Percentiles rank a stretch among this genome's conserved stretches.
These are phyloP conservation scores for Chaetorhynchus papuensis DNA, from an alignment of 2,113 vertebrate genomes.

Conservation along the genomic window DNA sequence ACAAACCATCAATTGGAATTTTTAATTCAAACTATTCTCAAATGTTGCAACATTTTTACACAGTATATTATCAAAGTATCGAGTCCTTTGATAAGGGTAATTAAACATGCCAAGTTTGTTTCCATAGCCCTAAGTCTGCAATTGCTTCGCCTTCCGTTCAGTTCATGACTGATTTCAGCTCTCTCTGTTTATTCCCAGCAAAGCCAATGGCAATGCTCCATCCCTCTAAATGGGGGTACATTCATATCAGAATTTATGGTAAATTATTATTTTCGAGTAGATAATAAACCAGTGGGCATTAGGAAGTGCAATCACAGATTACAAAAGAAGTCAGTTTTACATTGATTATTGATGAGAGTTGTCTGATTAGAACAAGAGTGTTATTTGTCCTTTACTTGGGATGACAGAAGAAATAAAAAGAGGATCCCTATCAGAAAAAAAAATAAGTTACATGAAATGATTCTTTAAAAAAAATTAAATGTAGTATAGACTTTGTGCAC, in stretches of 20 bases:
- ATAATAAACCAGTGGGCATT: neutral
- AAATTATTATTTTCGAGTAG: neutral
- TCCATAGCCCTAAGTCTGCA: slow-evolving; percentile 21
- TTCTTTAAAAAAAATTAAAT: neutral
- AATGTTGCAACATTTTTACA: slow-evolving; percentile 62
- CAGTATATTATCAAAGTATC: slow-evolving; percentile 68
- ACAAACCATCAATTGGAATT: slow-evolving; percentile 76
- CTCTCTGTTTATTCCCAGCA: neutral
- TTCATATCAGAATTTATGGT: neutral
- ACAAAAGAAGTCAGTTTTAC: neutral
- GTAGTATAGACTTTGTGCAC: neutral
- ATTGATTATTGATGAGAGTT: neutral
- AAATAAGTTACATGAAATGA: neutral
- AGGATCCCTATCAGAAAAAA: neutral
- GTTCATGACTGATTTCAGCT: neutral
- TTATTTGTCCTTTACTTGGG: neutral
- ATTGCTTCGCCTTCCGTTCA: neutral
- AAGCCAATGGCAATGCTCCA: neutral
- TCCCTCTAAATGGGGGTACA: neutral
- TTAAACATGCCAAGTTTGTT: slow-evolving; percentile 73
- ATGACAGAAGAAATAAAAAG: neutral
- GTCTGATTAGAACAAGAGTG: neutral
- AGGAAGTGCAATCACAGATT: neutral
- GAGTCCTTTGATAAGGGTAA: slow-evolving; percentile 69
- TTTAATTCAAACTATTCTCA: slow-evolving; percentile 73